Evolutionary conservation across 1,140 invertebrate genomes (phyloP), one percentile per base, ranked within the genome.

Genomic region (Danaus plexippus): DNA sequence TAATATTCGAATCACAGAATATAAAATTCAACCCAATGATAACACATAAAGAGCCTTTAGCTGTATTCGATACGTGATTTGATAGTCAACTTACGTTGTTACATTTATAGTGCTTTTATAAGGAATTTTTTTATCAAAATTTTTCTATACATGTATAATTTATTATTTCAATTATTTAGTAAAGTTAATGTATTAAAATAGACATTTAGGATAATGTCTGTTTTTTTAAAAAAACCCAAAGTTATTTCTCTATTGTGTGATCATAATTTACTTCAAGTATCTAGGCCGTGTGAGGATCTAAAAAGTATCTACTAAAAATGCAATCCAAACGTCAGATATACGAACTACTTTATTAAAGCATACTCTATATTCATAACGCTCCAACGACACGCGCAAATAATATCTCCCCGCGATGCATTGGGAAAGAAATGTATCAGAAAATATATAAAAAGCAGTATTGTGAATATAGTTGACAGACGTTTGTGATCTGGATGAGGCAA

Each of bases 401-500:
- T 84, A 83, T 83, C 80, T 69, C 77, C 80, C 80, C 73, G 61
- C 73, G 78, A 86, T 86, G 83, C 83, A 86, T 81, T 82, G 75
- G 69, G 63, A 75, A 83, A 81, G 83, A 85, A 84, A 86, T 86
- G 83, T 86, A 86, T 86, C 83, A 86, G 80, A 83, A 84, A 84
- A 84, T 83, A 63, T 84, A 83, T 82, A 85, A 84, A 86, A 84
- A 80, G 63, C 63, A 58, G 72, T 75, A 71, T 75, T 75, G 69
- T 71, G 63, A 69, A 69, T 73, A 56, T 73, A 60, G 59, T 59
- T 61, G 57, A 52, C 51, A 13, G 2, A 11, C 52, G 43, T 5
- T 45, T n/a, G 12, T 32, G 22, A 9, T 61, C 75, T 77, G 44
- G 74, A 79, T 65, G 57, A 54, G 69, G 46, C 48, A 58, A 4